These are phyloP conservation scores for Eurypyga helias DNA, from an alignment of 2,113 vertebrate species.

Conservation along the genomic window DNA sequence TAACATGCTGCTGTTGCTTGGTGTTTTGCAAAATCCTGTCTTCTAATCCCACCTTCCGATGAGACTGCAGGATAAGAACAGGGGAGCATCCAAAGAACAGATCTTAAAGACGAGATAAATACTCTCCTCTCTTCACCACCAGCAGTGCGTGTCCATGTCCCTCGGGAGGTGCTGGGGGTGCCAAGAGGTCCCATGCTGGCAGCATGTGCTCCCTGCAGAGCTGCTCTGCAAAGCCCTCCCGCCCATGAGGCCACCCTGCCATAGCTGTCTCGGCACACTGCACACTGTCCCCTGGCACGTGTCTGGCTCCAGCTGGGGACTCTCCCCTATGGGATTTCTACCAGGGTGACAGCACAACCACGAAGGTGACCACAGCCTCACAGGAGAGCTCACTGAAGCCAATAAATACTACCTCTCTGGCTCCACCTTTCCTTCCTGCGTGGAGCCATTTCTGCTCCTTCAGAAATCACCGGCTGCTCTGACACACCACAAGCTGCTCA, in stretches of 20 bases:
- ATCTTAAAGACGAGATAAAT: not conserved
- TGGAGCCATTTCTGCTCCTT: not conserved
- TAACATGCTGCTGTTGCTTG: not conserved
- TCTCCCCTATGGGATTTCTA: not conserved
- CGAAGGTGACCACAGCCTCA: not conserved
- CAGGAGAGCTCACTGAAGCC: not conserved
- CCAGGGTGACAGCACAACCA: not conserved
- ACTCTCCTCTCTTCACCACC: not conserved
- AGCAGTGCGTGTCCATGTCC: not conserved
- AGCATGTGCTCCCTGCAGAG: not conserved
- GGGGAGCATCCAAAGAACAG: not conserved
- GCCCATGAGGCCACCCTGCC: not conserved
- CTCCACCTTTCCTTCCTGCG: not conserved
- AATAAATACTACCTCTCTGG: not conserved
- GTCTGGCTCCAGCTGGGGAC: not conserved
- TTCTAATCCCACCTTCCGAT: not conserved
- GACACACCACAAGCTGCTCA: not conserved
- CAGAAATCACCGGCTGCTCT: not conserved
- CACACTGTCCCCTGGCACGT: accelerated
- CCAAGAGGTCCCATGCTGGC: not conserved
- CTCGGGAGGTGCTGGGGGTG: not conserved
- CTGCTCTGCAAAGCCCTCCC: not conserved
- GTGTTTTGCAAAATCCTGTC: not conserved
- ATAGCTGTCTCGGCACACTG: not conserved
- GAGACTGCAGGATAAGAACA: not conserved